Conservation (phyloP, 2,888 invertebrate species). For the Lissonota sp. region DNA sequence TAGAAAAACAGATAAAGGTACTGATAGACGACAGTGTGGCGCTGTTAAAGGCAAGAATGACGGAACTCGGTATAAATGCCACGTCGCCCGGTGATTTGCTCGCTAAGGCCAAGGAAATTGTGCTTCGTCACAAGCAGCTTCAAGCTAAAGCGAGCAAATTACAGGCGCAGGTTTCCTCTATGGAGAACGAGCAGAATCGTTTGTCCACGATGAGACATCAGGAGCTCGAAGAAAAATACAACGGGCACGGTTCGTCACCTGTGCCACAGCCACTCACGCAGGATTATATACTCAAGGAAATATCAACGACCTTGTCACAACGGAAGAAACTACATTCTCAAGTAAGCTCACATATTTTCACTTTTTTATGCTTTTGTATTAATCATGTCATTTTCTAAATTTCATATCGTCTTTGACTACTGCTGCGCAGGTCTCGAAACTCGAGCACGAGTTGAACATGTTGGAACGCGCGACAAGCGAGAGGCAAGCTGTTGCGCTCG, state of each 20-base stretch:
- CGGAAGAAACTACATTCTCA: slow-evolving; percentile 93
- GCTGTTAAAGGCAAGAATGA: slow-evolving; percentile 94
- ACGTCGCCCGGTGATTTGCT: slow-evolving; percentile 93
- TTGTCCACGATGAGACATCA: slow-evolving; percentile 90
- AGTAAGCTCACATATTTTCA: slow-evolving; percentile 80
- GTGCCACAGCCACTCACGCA: slow-evolving; percentile 88
- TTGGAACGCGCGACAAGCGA: slow-evolving; percentile 90
- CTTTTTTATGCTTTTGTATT: not conserved
- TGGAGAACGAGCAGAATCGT: slow-evolving; percentile 91
- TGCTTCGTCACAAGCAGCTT: slow-evolving; percentile 95
- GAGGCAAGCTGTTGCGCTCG: slow-evolving; percentile 85
- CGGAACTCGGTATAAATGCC: slow-evolving; percentile 95
- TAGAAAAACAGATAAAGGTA: slow-evolving; percentile 96
- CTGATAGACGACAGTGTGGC: slow-evolving; percentile 96
- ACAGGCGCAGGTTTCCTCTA: slow-evolving; percentile 90
- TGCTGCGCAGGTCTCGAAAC: slow-evolving; percentile 85
- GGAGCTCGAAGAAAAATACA: slow-evolving; percentile 90
- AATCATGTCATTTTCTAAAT: not conserved
- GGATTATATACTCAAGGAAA: slow-evolving; percentile 94
- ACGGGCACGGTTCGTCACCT: slow-evolving; percentile 86
- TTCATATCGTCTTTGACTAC: not conserved
- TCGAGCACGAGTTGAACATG: slow-evolving; percentile 91
- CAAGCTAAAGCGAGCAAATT: slow-evolving; percentile 95
- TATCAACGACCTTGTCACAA: slow-evolving; percentile 92
- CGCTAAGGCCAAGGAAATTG: slow-evolving; percentile 96